A percentile compares a stretch with the other conserved stretches of the same genome.
These are phyloP conservation scores for Labia minor DNA, from an alignment of 2,888 invertebrate genomes.

Conservation along the genomic window DNA sequence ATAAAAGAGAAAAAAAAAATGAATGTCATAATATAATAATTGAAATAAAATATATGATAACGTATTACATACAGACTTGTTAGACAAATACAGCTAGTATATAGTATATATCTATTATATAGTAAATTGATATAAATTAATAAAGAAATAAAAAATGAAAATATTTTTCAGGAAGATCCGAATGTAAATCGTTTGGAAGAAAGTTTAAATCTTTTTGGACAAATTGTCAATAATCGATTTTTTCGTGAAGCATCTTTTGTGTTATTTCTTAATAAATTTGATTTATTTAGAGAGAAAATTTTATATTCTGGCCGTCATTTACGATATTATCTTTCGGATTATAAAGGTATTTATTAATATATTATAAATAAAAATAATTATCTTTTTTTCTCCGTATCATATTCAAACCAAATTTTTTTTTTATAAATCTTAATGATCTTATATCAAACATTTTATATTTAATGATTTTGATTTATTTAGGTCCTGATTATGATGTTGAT, in stretches of 20 bases:
- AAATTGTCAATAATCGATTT: conserved; percentile 53
- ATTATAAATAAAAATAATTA: not conserved
- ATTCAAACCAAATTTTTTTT: not conserved
- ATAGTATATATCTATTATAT: too few species aligned
- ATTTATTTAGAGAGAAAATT: conserved; percentile 53
- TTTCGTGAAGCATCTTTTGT: conserved; percentile 51
- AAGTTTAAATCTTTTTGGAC: conserved; percentile 50
- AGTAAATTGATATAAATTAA: too few species aligned
- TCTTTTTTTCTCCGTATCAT: not conserved
- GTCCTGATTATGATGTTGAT: conserved; percentile 51
- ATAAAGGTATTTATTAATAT: conserved; percentile 36
- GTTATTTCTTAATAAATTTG: conserved; percentile 53
- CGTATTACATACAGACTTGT: too few species aligned
- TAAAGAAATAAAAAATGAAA: too few species aligned
- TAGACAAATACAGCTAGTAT: too few species aligned
- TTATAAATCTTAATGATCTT: conserved; percentile 16
- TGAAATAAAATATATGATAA: too few species aligned
- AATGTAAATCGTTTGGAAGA: conserved; percentile 51
- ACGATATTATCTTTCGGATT: conserved; percentile 48
- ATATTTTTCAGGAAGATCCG: conserved; percentile 46
- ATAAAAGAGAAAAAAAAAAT: too few species aligned
- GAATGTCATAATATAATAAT: too few species aligned
- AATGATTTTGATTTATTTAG: too few species aligned
- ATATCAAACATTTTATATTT: conserved; percentile 18
- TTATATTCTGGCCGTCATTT: conserved; percentile 50